Base-by-base conservation (phyloP, 2,797 vertebrate genomes). In the Hypotaenidia okinawae region DNA sequence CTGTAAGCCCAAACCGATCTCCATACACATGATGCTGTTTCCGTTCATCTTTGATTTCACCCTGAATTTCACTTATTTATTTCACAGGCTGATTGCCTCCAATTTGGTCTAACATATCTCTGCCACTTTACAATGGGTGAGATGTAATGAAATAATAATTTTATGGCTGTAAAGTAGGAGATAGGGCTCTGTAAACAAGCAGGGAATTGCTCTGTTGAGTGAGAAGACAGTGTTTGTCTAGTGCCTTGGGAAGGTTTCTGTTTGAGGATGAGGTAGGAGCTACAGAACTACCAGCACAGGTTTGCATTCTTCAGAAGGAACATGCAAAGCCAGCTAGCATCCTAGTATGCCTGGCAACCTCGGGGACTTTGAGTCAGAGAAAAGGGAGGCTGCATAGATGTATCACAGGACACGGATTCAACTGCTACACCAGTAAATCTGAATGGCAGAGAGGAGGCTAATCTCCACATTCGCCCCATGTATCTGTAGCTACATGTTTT, bases 401-500 rank as follows among this genome's bases (percentile, higher is more conserved):
- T 6, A 14, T 5, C 11, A 3, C 1, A 0, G 59, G 33, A 27
- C 24, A 19, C 0, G 5, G 39, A 10, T 14, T 41, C 45, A 16
- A 1, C 3, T 1, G 11, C 61, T 41, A 5, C 68, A 17, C 57
- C 6, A 41, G 47, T 12, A 41, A n/a, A 39, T 4, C 1, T 3
- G 55, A 12, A 1, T 0, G 12, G 58, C 11, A 13, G 19, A 11
- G 19, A 41, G 54, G 41, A 0, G 1, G 45, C 58, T 54, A 0
- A 27, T 7, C 45, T 4, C 35, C 32, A 72, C 55, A 8, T 21
- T 15, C 1, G 0, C 2, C 6, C 5, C 32, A 12, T 1, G 8
- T 16, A n/a, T 4, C 39, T 1, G 3, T 2, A 5, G 0, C 10
- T n/a, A 3, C 9, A 2, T 6, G 7, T 12, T 49, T 19, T 16